These are phyloP conservation scores for Henricia sp. DNA, from an alignment of 53 echinoderm and acorn worm genomes.

Conservation along the genomic window DNA sequence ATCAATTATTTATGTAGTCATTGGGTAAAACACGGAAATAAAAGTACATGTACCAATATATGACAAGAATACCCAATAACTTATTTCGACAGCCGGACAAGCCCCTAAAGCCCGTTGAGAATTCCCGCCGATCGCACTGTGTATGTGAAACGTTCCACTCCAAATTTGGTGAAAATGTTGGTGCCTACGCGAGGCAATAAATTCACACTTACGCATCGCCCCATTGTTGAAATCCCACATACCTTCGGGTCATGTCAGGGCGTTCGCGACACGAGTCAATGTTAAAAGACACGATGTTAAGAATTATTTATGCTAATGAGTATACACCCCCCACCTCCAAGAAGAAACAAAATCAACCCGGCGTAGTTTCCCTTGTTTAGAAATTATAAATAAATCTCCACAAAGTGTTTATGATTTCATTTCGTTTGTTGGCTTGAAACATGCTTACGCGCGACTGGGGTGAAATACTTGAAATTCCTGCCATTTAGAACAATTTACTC, in stretches of 20 bases:
- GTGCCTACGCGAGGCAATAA: slow-evolving; percentile 25
- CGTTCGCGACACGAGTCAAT: background rate
- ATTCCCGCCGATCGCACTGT: background rate
- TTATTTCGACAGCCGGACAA: too few relatives aligned
- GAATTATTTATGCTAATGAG: background rate
- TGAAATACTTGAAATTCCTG: background rate
- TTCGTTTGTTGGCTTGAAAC: too few relatives aligned
- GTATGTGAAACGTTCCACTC: background rate
- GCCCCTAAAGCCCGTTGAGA: too few relatives aligned
- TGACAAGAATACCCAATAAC: too few relatives aligned
- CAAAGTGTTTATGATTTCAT: slow-evolving; percentile 28
- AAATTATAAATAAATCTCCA: slow-evolving; percentile 35
- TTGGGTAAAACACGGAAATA: too few relatives aligned
- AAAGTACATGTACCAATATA: too few relatives aligned
- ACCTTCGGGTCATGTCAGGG: slow-evolving; percentile 17
- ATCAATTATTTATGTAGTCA: too few relatives aligned
- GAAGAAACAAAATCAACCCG: slow-evolving; percentile 26
- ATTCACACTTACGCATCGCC: slow-evolving; percentile 26
- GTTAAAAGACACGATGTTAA: slow-evolving; percentile 2
- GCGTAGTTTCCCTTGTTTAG: slow-evolving; percentile 20
- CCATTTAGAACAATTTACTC: too few relatives aligned
- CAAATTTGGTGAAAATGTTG: slow-evolving; percentile 49
- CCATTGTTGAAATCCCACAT: background rate
- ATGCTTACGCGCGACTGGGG: too few relatives aligned
- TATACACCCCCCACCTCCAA: background rate